These are phyloP conservation scores for Phaethon lepturus DNA, from an alignment of 2,113 vertebrate species.

Conservation along the genomic window DNA sequence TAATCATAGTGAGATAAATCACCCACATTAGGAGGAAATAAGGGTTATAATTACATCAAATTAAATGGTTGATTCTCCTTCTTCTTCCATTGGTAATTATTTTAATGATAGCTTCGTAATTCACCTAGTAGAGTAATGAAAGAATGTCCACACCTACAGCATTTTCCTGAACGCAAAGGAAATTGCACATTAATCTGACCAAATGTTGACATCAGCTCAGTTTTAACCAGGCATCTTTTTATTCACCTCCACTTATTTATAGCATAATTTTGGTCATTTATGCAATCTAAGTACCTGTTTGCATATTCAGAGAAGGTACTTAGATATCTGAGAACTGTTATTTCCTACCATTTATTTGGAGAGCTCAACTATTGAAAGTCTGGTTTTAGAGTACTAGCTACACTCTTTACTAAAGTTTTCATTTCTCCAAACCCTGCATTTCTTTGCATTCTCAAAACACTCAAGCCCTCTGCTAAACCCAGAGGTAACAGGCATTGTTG, in stretches of 20 bases:
- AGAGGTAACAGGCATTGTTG: neutral
- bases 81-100: conserved; percentile 43
- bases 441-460: neutral
- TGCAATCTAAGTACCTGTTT: neutral
- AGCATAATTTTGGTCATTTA: neutral
- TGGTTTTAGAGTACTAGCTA: neutral
- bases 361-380: neutral
- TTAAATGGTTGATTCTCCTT: conserved; percentile 38
- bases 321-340: neutral
- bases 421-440: neutral
- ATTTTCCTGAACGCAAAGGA: neutral
- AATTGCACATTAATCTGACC: conserved; percentile 23
- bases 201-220: conserved; percentile 12
- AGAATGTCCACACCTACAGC: neutral
- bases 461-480: neutral
- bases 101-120: conserved; percentile 25
- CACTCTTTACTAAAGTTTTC: neutral
- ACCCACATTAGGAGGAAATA: conserved; percentile 14
- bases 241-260: neutral
- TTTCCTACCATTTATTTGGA: neutral
- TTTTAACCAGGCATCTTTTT: conserved; percentile 12
- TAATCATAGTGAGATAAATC: neutral
- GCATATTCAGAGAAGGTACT: neutral
- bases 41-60: conserved; percentile 24
- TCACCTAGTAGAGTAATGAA: neutral